phyloP scores from a whole-genome alignment of 2,888 invertebrate species.

The Morpho helenor region DNA sequence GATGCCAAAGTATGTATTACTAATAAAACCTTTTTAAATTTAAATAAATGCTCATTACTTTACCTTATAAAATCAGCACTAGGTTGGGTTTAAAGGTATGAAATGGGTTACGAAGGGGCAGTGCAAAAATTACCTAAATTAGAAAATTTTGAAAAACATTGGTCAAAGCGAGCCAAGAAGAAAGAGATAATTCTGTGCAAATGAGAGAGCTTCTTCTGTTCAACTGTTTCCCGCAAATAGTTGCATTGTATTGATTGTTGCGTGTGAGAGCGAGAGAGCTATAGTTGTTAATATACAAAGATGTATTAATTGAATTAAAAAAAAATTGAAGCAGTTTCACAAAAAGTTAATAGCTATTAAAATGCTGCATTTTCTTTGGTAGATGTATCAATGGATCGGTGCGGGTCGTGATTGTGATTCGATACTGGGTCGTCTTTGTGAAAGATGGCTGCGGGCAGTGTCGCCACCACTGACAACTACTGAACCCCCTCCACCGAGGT shows the following conservation, averaged over 20 bases:
- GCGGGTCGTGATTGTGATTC: conserved; percentile 94
- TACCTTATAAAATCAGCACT: neutral
- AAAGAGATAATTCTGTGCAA: too few species aligned
- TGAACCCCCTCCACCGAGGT: conserved; percentile 59
- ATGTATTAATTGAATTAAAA: too few species aligned
- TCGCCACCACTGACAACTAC: conserved; percentile 43
- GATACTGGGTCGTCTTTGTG: conserved; percentile 85
- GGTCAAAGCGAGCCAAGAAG: too few species aligned
- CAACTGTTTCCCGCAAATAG: too few species aligned
- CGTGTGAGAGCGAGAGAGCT: too few species aligned
- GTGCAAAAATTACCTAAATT: neutral
- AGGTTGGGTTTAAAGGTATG: neutral
- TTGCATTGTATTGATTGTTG: too few species aligned
- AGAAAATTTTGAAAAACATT: neutral
- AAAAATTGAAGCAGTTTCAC: too few species aligned
- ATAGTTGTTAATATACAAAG: too few species aligned
- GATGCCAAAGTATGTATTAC: neutral
- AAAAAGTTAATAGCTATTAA: too few species aligned
- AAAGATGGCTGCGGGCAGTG: conserved; percentile 86
- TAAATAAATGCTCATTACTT: neutral
- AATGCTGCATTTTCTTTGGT: neutral
- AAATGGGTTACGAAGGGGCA: conserved; percentile 1
- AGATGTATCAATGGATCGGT: conserved; percentile 95
- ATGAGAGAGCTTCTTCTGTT: too few species aligned
- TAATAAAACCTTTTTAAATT: neutral